These are phyloP conservation scores for Dromas ardeola DNA, from an alignment of 2,113 vertebrate species.

Conservation along the genomic window DNA sequence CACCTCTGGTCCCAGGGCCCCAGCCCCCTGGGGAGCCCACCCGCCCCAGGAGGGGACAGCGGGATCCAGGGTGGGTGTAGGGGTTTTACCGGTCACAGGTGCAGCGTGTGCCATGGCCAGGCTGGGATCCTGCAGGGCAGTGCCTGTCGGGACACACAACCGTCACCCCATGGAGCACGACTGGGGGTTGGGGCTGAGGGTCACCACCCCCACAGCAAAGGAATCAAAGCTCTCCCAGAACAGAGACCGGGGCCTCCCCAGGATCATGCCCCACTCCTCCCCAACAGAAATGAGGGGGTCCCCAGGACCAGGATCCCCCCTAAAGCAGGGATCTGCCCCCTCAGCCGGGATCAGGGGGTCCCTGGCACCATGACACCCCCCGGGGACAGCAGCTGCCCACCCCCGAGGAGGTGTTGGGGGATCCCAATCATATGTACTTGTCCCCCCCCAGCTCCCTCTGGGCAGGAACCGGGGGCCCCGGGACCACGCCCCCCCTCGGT, in stretches of 20 bases:
- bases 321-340: not conserved
- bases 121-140: slow-evolving; percentile 7
- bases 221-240: too few relatives aligned
- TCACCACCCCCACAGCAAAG: too few relatives aligned
- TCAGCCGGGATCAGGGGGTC: not conserved
- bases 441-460: too few relatives aligned
- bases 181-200: not conserved
- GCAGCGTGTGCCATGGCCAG: slow-evolving; percentile 28
- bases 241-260: not conserved
- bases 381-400: too few relatives aligned
- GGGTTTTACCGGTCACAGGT: not conserved
- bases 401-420: too few relatives aligned
- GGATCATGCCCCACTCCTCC: not conserved
- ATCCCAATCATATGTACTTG: too few relatives aligned
- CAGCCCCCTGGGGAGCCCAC: not conserved
- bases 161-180: too few relatives aligned
- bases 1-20: not conserved
- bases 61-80: not conserved
- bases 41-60: too few relatives aligned
- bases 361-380: not conserved
- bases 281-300: too few relatives aligned
- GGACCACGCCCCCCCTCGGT: not conserved
- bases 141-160: not conserved
- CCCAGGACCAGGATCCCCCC: not conserved
- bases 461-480: not conserved